Evolutionary conservation across 2,797 vertebrate genomes (phyloP).

Genomic region (Falco naumanni): DNA sequence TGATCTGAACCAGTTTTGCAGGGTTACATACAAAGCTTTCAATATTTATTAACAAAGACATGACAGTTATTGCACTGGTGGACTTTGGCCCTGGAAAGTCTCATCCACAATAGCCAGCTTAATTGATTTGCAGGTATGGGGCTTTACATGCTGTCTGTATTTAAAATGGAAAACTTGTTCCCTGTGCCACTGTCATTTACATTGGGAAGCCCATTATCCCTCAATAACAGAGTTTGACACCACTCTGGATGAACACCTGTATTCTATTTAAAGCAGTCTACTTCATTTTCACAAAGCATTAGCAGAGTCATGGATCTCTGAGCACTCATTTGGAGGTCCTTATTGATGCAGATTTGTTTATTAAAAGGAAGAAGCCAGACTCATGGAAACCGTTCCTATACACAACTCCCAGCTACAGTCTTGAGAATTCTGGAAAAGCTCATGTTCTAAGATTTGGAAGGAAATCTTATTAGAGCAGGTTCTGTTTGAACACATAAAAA

Average conservation of each 20-base stretch:
- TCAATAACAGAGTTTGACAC: constrained; percentile 47
- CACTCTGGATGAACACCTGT: constrained; percentile 51
- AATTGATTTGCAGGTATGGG: neutral
- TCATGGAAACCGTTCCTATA: neutral
- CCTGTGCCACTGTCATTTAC: constrained; percentile 15
- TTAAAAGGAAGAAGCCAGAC: neutral
- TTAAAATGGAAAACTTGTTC: neutral
- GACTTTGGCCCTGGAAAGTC: neutral
- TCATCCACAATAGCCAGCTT: neutral
- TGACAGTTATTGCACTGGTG: neutral
- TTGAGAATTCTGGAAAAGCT: neutral
- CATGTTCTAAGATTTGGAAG: neutral
- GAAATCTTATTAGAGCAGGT: neutral
- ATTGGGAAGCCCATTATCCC: neutral
- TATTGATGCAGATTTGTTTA: neutral
- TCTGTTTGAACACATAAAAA: neutral
- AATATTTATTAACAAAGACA: constrained; percentile 18
- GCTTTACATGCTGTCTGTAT: neutral
- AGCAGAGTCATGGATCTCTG: constrained; percentile 17
- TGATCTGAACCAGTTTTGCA: neutral
- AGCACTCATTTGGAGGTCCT: constrained; percentile 5
- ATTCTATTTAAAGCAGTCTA: constrained; percentile 22
- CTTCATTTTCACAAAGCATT: constrained; percentile 59
- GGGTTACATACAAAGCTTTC: neutral
- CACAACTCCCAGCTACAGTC: neutral